Percentiles rank a stretch among this genome's conserved stretches.
Evolutionary conservation across 2,888 invertebrate genomes (phyloP).

Genomic region (Clostera curtula): DNA sequence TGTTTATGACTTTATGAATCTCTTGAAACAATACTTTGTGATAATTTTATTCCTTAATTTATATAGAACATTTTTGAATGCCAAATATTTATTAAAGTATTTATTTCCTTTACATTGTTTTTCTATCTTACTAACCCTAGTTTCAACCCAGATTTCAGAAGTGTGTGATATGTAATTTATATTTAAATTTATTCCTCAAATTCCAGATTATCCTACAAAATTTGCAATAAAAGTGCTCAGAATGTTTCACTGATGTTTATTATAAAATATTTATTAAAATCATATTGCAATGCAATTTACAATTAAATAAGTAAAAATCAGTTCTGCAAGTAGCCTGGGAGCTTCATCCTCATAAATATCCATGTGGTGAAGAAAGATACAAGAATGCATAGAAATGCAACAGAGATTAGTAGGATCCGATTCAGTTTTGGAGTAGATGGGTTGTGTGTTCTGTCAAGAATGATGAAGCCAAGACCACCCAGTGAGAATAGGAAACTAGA

Average conservation of each 20-base stretch:
- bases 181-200: too few species aligned
- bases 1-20: too few species aligned
- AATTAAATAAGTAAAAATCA: conserved; percentile 37
- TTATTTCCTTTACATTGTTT: too few species aligned
- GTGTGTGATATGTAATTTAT: too few species aligned
- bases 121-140: too few species aligned
- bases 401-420: conserved; percentile 89
- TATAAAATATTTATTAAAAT: conserved; percentile 55
- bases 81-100: too few species aligned
- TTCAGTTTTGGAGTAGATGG: conserved; percentile 93
- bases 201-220: too few species aligned
- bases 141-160: too few species aligned
- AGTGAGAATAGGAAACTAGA: conserved; percentile 97
- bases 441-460: conserved; percentile 95
- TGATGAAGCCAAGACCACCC: conserved; percentile 96
- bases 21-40: too few species aligned
- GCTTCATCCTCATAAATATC: conserved; percentile 99
- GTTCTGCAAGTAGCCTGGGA: conserved; percentile 88
- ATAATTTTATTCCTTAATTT: too few species aligned
- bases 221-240: too few species aligned
- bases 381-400: conserved; percentile 93
- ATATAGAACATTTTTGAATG: too few species aligned
- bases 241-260: conserved; percentile 12
- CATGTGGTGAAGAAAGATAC: conserved; percentile 97
- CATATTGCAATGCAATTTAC: conserved; percentile 31